Evolutionary conservation across 2,113 vertebrate genomes (phyloP).

Genomic region (Oryzias javanicus): DNA sequence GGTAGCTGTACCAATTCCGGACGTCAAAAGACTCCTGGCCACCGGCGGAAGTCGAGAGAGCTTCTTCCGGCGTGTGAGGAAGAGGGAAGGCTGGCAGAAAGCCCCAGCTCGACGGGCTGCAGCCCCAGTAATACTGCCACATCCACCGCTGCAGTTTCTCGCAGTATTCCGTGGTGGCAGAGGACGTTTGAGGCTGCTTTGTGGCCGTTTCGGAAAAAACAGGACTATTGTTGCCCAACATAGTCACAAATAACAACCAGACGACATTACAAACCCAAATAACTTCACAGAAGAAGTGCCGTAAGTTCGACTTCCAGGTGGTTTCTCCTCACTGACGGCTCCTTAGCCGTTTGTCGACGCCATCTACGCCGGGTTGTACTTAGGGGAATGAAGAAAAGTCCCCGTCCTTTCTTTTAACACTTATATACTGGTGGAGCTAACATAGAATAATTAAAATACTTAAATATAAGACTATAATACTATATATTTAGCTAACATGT

Average conservation of each 20-base stretch:
- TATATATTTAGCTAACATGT: no score
- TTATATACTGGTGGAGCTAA: no score
- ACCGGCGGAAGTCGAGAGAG: slow-evolving; percentile 2
- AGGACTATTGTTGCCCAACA: slow-evolving; percentile 1
- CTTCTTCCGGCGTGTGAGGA: slow-evolving; percentile 31
- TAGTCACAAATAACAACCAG: slow-evolving; percentile 36
- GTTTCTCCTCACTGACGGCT: background rate
- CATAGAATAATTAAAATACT: no score
- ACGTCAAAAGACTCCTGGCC: slow-evolving; percentile 41
- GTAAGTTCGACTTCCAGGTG: background rate
- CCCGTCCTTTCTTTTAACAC: background rate
- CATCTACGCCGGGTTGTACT: background rate
- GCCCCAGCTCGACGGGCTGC: slow-evolving; percentile 84
- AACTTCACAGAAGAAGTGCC: background rate
- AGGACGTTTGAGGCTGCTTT: background rate
- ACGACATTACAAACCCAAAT: background rate
- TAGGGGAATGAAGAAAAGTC: background rate
- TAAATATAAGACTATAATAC: no score
- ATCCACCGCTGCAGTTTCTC: slow-evolving; percentile 88
- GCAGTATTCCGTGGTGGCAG: slow-evolving; percentile 81
- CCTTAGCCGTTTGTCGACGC: slow-evolving; percentile 13
- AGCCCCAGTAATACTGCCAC: slow-evolving; percentile 89
- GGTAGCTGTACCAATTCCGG: slow-evolving; percentile 46
- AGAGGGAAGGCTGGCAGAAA: slow-evolving; percentile 63
- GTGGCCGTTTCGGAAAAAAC: slow-evolving; percentile 2